These are phyloP conservation scores for Tillus elongatus DNA, from an alignment of 2,888 invertebrate species.

Conservation along the genomic window DNA sequence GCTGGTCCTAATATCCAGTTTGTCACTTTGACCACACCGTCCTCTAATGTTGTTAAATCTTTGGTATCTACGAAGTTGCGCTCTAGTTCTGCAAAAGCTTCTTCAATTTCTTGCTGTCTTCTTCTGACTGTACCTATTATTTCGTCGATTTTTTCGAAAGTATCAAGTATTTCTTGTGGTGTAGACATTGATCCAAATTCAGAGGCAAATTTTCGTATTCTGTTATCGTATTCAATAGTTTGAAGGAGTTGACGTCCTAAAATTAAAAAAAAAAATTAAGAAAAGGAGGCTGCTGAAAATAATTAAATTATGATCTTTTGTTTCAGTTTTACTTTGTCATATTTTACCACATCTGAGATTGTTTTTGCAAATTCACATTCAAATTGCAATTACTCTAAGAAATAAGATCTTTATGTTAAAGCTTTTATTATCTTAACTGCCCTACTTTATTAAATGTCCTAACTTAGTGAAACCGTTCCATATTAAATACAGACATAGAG, in stretches of 20 bases:
- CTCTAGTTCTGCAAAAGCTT: conserved; percentile 52
- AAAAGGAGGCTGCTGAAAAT: conserved; percentile 2
- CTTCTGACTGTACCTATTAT: conserved; percentile 49
- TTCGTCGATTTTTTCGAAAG: conserved; percentile 49
- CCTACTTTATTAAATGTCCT: no score
- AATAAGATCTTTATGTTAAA: no score
- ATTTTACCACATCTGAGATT: no score
- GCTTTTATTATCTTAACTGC: no score
- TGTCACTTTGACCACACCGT: conserved; percentile 60
- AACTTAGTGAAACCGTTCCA: no score
- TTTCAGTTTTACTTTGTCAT: no score
- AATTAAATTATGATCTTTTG: no score
- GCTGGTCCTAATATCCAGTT: conserved; percentile 72
- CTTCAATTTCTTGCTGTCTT: conserved; percentile 51
- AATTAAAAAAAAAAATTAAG: no score
- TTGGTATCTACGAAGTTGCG: conserved; percentile 51
- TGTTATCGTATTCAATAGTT: conserved; percentile 39
- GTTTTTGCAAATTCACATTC: no score
- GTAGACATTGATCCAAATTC: conserved; percentile 39
- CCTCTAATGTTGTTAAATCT: conserved; percentile 52
- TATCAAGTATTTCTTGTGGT: conserved; percentile 55
- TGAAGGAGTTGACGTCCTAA: conserved; percentile 41
- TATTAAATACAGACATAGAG: no score
- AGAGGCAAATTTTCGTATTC: conserved; percentile 38
- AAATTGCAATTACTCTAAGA: no score